These are phyloP conservation scores for Chauna torquata DNA, from an alignment of 2,113 vertebrate species.

Conservation along the genomic window DNA sequence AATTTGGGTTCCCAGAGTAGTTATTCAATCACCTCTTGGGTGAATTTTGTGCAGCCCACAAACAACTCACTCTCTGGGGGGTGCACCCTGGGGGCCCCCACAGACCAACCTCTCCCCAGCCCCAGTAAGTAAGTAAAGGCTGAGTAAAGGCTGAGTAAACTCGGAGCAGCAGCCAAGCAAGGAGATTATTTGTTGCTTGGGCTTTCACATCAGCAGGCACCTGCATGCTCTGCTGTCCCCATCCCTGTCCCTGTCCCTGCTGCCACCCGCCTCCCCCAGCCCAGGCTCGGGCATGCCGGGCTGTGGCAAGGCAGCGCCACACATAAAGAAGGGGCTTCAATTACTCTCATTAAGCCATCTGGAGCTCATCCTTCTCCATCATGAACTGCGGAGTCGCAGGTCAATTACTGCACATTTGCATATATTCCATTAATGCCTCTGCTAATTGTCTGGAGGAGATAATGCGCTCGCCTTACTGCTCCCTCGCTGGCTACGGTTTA, in stretches of 20 bases:
- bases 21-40: neutral
- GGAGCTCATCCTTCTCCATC: constrained; percentile 66
- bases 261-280: neutral
- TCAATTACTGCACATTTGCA: constrained; percentile 77
- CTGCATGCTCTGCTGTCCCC: neutral
- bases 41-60: neutral
- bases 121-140: neutral
- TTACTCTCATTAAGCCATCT: constrained; percentile 73
- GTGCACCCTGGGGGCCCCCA: neutral
- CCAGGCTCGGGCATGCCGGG: neutral
- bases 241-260: neutral
- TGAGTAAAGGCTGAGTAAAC: neutral
- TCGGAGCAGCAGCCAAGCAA: rapidly evolving
- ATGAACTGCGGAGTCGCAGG: constrained; percentile 47
- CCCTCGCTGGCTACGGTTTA: constrained; percentile 19
- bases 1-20: constrained; percentile 28
- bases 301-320: neutral
- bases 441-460: constrained; percentile 74
- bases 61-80: neutral
- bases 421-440: constrained; percentile 73
- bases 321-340: constrained; percentile 55
- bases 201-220: neutral
- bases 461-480: constrained; percentile 37
- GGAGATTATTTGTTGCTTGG: rapidly evolving
- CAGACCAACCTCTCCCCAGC: rapidly evolving